Base-by-base conservation (phyloP, 2,888 invertebrate species). In the Unio pictorum region DNA sequence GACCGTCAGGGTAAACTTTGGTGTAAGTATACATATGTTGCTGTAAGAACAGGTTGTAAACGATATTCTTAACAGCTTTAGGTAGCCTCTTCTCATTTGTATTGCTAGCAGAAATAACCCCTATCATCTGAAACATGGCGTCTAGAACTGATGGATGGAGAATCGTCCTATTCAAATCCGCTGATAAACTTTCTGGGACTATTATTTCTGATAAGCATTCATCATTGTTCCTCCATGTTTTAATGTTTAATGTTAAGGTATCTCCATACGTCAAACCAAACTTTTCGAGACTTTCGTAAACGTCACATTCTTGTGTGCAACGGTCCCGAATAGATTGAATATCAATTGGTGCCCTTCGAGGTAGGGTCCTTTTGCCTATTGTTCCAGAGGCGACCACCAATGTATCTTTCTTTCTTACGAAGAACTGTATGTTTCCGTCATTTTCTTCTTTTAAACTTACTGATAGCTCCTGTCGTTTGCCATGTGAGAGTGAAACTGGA, bases 141-240 rank as follows among this genome's bases (percentile, higher is more conserved):
- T 81, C 83, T n/a, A 81, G 67, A 5, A 81, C 67, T 20, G 78
- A 73, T 17, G 83, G 83, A 66, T 83, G 83, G 18, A 83, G 62
- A 54, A 73, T 68, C 26, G 78, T 81, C 23, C 68, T 61, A 11
- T 69, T 56, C 26, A 75, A 55, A 61, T 81, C 76, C n/a, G 68
- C 65, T 55, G 68, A 67, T 26, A 81, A 65, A 17, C 61, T 64
- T 15, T 74, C 72, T 34, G 76, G 76, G 5, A 81, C 61, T 17
- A 61, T 55, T 28, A 82, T 69, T 59, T 76, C 74, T 15, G 74
- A 72, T 8, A 82, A 63, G 61, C 79, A 80, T 69, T 81, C 80
- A 17, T 70, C 70, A 7, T 63, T 65, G 15, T 75, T 71, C 28
- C 64, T 71, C 72, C 75, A 75, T 11, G 79, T 67, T 45, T 61